Evolutionary conservation across 1,140 invertebrate species (phyloP), one percentile per base, ranked within the genome.

Genomic region (Sarcophaga peregrina): DNA sequence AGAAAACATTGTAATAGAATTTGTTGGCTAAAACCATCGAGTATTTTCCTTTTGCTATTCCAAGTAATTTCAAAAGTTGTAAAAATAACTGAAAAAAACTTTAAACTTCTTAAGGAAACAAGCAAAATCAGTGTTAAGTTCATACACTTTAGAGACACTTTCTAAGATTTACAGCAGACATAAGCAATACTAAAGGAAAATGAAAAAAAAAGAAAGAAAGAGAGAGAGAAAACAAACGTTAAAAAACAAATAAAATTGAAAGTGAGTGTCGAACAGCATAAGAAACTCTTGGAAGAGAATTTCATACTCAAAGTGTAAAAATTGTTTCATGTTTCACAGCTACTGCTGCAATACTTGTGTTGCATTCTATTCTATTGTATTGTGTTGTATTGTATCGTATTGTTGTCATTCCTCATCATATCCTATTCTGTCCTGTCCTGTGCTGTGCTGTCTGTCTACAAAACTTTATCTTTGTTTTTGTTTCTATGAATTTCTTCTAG

Each of bases 101-200:
- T 4, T 37, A 37, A 37, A 37, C 25, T 37, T 37, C 25, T 37
- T 37, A 37, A 37, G 6, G 13, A 62, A 72, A 72, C 15, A 76
- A 17, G 74, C n/a, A 76, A 37, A 76, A 76, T 45, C 45, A 9
- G 74, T 76, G 74, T 76, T 76, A 76, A 76, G 74, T 76, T 76
- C 15, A 76, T 46, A 46, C 74, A 76, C 47, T 76, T 76, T 74
- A 74, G 25, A 76, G 45, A 76, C 73, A 76, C 74, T 47, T 76
- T 17, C 74, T 48, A n/a, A 13, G 45, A 76, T 76, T 76, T 76
- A 46, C 47, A 58, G 45, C 47, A 10, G 10, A 6, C 46, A 47
- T 15, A 48, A 76, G 45, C 5, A 76, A 48, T 48, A 15, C 17
- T 74, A 37, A 37, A 37, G 72, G 20, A 76, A 76, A 13, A n/a